phyloP scores from a whole-genome alignment of 2,797 vertebrate species.

The Graptemys geographica region DNA sequence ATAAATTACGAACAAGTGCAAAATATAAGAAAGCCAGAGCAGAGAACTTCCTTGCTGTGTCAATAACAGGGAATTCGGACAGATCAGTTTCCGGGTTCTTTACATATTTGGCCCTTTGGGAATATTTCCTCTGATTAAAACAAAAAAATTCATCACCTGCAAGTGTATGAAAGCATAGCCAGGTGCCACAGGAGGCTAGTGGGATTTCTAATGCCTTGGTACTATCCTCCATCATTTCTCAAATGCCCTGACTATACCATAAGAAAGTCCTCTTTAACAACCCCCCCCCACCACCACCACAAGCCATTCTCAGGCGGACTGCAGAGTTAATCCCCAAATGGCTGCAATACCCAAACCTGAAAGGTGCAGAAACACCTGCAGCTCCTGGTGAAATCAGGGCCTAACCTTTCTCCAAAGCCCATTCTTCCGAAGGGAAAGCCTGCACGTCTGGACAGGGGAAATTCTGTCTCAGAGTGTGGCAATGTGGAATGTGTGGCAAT shows the following conservation, averaged over 20 bases:
- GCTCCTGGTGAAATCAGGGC: background rate
- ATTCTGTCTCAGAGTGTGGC: background rate
- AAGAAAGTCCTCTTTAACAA: background rate
- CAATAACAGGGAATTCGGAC: conserved; percentile 38
- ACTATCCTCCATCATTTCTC: background rate
- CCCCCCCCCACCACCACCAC: background rate
- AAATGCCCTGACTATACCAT: background rate
- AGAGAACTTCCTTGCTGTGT: conserved; percentile 20
- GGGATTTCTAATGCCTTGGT: background rate
- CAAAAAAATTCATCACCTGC: background rate
- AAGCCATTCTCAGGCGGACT: background rate
- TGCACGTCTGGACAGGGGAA: background rate
- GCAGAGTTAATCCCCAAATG: background rate
- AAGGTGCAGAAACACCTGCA: background rate
- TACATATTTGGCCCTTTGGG: conserved; percentile 20
- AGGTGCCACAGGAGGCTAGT: background rate
- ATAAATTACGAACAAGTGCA: background rate
- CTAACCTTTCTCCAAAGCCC: background rate
- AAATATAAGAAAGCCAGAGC: background rate
- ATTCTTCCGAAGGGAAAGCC: background rate
- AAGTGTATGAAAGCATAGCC: conserved; percentile 34
- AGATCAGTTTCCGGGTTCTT: background rate
- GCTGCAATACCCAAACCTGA: background rate
- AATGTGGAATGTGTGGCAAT: background rate
- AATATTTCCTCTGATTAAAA: conserved; percentile 10